A percentile compares a stretch with the other conserved stretches of the same genome.
phyloP scores from a whole-genome alignment of 2,797 vertebrate species.

The Hyperoplus lanceolatus region DNA sequence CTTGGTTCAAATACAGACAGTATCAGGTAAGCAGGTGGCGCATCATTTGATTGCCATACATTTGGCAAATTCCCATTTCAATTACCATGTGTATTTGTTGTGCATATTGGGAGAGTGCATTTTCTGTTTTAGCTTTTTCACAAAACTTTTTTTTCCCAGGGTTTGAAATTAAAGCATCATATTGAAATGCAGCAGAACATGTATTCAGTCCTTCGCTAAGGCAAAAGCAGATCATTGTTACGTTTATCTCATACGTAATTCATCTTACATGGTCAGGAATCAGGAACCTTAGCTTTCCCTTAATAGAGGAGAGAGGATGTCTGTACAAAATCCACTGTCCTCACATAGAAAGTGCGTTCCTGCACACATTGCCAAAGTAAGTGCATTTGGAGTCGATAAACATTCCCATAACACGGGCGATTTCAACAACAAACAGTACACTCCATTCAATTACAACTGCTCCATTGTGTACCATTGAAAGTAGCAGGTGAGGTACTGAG shows the following conservation, averaged over 20 bases:
- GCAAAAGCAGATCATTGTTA: too few species aligned
- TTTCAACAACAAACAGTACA: not conserved
- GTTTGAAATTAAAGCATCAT: too few species aligned
- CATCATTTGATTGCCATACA: not conserved
- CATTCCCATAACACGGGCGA: slow-evolving; percentile 12
- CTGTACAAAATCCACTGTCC: not conserved
- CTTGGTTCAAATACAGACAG: not conserved
- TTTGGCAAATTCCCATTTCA: not conserved
- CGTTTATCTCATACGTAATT: too few species aligned
- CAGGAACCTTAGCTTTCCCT: not conserved
- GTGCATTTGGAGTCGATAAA: slow-evolving; percentile 1
- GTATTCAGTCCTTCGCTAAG: too few species aligned
- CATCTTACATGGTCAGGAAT: too few species aligned
- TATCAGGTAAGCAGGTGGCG: not conserved
- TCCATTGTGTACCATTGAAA: slow-evolving; percentile 12
- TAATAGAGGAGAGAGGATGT: not conserved
- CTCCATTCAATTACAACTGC: slow-evolving; percentile 9
- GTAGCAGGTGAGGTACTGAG: slow-evolving; percentile 8
- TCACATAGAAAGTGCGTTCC: not conserved
- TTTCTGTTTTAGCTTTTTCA: not conserved
- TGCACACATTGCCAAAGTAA: slow-evolving; percentile 4
- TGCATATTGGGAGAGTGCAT: not conserved
- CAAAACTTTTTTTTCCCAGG: too few species aligned
- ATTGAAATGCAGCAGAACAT: too few species aligned
- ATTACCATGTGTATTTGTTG: not conserved